phyloP scores from a whole-genome alignment of 2,797 vertebrate species.

The Characodon lateralis region DNA sequence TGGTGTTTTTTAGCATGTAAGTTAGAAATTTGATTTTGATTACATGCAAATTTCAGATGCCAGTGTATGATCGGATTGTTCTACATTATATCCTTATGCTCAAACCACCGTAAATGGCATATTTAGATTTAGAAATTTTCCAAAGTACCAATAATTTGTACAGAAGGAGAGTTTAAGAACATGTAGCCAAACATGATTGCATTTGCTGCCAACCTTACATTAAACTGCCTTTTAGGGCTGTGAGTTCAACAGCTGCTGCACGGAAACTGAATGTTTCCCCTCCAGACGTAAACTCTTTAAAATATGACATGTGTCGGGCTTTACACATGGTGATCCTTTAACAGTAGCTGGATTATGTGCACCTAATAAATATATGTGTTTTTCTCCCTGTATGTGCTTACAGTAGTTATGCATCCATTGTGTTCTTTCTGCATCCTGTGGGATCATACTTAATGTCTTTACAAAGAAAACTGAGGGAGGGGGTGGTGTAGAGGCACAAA shows the following conservation, averaged over 20 bases:
- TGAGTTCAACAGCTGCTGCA: conserved; percentile 7
- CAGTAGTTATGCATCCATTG: conserved; percentile 49
- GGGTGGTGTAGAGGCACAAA: conserved; percentile 32
- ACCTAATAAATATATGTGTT: conserved; percentile 1
- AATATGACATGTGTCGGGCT: conserved; percentile 10
- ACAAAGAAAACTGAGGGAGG: conserved; percentile 45
- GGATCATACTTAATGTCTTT: conserved; percentile 70
- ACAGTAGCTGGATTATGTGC: conserved; percentile 16
- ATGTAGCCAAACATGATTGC: neutral
- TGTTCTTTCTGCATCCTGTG: conserved; percentile 65
- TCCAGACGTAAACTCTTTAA: conserved; percentile 11
- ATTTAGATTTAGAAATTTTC: neutral
- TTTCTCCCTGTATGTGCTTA: conserved; percentile 12
- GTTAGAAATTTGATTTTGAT: neutral
- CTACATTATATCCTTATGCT: neutral
- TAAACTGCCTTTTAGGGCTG: neutral
- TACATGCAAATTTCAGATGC: neutral
- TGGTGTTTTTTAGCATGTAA: neutral
- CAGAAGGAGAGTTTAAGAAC: neutral
- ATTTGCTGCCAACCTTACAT: neutral
- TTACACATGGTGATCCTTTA: neutral
- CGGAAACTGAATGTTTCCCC: conserved; percentile 8
- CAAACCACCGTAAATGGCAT: neutral
- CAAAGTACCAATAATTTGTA: neutral
- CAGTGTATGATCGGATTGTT: neutral